phyloP scores from a whole-genome alignment of 2,113 vertebrate genomes.

The Hippocampus mohnikei region DNA sequence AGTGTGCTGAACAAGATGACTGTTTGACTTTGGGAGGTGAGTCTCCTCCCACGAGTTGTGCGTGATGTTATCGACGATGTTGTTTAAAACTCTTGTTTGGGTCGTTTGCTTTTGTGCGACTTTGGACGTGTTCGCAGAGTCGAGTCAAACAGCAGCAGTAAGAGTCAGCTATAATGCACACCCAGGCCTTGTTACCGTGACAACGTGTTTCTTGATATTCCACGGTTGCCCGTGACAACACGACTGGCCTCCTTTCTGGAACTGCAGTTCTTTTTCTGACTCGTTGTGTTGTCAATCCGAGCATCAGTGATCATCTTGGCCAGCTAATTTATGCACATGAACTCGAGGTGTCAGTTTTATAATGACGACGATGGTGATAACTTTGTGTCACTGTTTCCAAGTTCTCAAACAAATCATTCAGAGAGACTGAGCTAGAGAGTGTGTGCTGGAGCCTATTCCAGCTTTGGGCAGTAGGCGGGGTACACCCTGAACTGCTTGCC shows the following conservation, averaged over 20 bases:
- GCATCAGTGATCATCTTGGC: background rate
- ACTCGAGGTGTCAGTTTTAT: too few relatives aligned
- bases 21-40: background rate
- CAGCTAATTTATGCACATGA: background rate
- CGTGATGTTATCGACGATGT: background rate
- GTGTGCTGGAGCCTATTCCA: too few relatives aligned
- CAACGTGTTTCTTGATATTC: conserved; percentile 68
- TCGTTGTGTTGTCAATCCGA: background rate
- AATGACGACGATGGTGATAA: too few relatives aligned
- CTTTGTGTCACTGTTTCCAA: too few relatives aligned
- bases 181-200: conserved; percentile 61
- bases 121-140: background rate
- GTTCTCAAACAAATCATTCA: too few relatives aligned
- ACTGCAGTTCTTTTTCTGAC: conserved; percentile 13
- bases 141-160: conserved; percentile 1
- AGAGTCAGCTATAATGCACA: conserved; percentile 15
- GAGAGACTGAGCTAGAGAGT: too few relatives aligned
- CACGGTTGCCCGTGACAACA: conserved; percentile 69
- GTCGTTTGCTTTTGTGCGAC: background rate
- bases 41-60: background rate
- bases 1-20: background rate
- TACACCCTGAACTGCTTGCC: too few relatives aligned
- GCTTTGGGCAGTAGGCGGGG: too few relatives aligned
- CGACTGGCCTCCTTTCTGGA: conserved; percentile 50
- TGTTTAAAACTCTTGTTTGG: background rate